Evolutionary conservation across 2,113 vertebrate species (phyloP).

Genomic region (Phoxinus phoxinus): DNA sequence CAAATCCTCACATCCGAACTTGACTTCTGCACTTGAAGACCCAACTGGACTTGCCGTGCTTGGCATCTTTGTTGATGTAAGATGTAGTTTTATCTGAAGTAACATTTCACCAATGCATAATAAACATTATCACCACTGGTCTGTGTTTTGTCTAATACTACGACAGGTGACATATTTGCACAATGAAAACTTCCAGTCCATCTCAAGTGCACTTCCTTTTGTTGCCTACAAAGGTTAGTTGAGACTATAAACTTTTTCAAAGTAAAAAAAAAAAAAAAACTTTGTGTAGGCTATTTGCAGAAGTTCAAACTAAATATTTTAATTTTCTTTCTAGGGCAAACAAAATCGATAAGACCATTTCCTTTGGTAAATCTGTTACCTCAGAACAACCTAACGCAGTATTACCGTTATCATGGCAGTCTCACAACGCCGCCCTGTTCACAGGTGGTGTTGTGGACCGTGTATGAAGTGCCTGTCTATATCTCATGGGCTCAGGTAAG

Average conservation of each 20-base stretch:
- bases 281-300: not conserved
- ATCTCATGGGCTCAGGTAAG: constrained; percentile 80
- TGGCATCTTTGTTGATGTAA: constrained; percentile 81
- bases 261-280: not conserved
- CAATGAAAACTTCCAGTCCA: constrained; percentile 80
- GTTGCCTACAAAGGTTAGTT: constrained; percentile 76
- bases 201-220: constrained; percentile 76
- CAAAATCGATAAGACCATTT: constrained; percentile 78
- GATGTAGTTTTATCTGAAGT: constrained; percentile 31
- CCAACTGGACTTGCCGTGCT: constrained; percentile 81
- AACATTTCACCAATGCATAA: not conserved
- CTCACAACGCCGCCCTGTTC: constrained; percentile 86
- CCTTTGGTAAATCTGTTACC: constrained; percentile 80
- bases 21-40: constrained; percentile 75
- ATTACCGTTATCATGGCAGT: constrained; percentile 85
- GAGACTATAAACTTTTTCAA: not conserved
- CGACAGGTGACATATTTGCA: constrained; percentile 73
- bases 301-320: not conserved
- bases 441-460: constrained; percentile 80
- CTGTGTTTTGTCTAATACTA: not conserved
- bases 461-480: constrained; percentile 79
- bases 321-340: constrained; percentile 68
- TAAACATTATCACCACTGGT: not conserved
- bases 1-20: constrained; percentile 76
- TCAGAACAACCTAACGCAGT: constrained; percentile 68